Evolutionary conservation across 2,113 vertebrate genomes (phyloP).

Genomic region (human): GRCh38 chr1:183475501-183476000

Average conservation of each 20-base stretch:
- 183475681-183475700: neutral
- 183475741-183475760: neutral
- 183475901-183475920: constrained; percentile 32
- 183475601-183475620: neutral
- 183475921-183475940: neutral
- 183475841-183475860: constrained; percentile 16
- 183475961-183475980: neutral
- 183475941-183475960: neutral
- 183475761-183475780: constrained; percentile 29
- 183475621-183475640: neutral
- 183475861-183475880: constrained; percentile 14
- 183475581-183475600: neutral
- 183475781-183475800: neutral
- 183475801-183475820: neutral
- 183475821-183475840: neutral
- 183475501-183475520: neutral
- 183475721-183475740: neutral
- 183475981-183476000: neutral
- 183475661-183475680: neutral
- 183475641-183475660: too few relatives aligned
- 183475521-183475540: neutral
- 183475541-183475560: neutral
- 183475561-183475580: neutral
- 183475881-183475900: neutral
- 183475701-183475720: constrained; percentile 11